Base-by-base conservation (phyloP, 2,888 invertebrate genomes). In the Anarsia innoxiella region DNA sequence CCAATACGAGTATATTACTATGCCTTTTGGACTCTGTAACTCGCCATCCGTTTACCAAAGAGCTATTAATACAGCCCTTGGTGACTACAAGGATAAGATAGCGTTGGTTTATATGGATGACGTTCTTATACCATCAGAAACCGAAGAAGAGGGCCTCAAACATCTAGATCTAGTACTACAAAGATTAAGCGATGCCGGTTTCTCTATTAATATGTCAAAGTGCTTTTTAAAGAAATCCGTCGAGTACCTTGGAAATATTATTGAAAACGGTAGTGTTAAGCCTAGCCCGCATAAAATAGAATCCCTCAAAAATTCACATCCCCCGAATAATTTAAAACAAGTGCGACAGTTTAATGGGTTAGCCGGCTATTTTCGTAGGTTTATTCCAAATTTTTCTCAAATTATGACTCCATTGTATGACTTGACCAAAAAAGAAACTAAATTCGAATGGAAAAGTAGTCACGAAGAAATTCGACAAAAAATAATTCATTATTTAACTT, bases 211-310 rank as follows among this genome's bases (percentile, higher is more conserved):
- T 23, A 5, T 36, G 8, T 12, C 23, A n/a, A 42, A 43, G 29
- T 48, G 48, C 27, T 45, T 48, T 32, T 10, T 45, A 1, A 42
- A 42, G 12, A 12, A 25, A 3, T 4, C 16, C 3, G 32, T 46
- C 1, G 36, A 49, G 8, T 49, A 29, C 36, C 13, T 49, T 1
- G 49, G 49, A 1, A 37, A 36, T 28, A 36, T 39, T 2, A 35
- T 49, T 6, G 19, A n/a, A 6, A 12, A 26, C 1, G 47, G 49
- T 2, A 34, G 41, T 19, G 6, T 49, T 1, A 19, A 31, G 2
- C 49, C 48, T 1, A 48, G 45, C n/a, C 40, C 25, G 10, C 36
- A n/a, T 6, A 50, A 50, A 8, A 31, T 48, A 3, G 16, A 39
- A 2, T 46, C 44, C n/a, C 19, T 48, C 1, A 16, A 26, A 1